These are phyloP conservation scores for Apoderus coryli DNA, from an alignment of 2,888 invertebrate genomes.

Conservation along the genomic window DNA sequence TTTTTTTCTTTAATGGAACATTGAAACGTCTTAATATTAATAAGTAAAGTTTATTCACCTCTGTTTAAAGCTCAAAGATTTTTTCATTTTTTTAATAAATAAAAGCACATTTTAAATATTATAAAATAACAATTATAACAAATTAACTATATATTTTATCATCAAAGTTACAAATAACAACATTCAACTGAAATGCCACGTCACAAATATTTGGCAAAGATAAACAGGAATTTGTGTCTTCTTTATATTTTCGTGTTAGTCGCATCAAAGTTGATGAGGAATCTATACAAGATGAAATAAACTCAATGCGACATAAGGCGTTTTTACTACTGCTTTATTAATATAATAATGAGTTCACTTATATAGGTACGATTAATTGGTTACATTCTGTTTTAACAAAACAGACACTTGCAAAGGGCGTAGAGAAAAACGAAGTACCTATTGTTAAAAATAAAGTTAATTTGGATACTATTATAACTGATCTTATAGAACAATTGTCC, in stretches of 20 bases:
- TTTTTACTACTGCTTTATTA: no score
- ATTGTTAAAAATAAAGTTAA: no score
- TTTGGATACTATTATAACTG: no score
- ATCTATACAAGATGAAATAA: constrained; percentile 12
- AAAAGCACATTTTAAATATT: constrained; percentile 30
- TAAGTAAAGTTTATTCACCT: constrained; percentile 31
- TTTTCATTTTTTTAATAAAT: constrained; percentile 30
- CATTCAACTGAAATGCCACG: constrained; percentile 31
- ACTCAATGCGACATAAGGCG: no score
- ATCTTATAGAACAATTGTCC: no score
- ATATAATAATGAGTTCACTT: no score
- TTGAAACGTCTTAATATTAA: constrained; percentile 27
- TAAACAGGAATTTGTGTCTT: constrained; percentile 20
- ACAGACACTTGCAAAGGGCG: no score
- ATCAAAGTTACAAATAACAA: constrained; percentile 34
- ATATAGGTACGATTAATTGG: no score
- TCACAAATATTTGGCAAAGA: constrained; percentile 27
- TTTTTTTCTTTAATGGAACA: constrained; percentile 29
- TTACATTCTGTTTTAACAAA: no score
- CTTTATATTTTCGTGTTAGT: constrained; percentile 14
- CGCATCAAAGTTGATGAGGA: constrained; percentile 13
- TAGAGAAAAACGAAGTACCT: no score
- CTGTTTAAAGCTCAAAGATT: constrained; percentile 33
- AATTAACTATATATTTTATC: constrained; percentile 33
- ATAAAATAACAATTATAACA: constrained; percentile 34